Percentiles rank a stretch among this genome's conserved stretches.
phyloP scores from a whole-genome alignment of 2,113 vertebrate genomes.

The Podarcis raffonei region DNA sequence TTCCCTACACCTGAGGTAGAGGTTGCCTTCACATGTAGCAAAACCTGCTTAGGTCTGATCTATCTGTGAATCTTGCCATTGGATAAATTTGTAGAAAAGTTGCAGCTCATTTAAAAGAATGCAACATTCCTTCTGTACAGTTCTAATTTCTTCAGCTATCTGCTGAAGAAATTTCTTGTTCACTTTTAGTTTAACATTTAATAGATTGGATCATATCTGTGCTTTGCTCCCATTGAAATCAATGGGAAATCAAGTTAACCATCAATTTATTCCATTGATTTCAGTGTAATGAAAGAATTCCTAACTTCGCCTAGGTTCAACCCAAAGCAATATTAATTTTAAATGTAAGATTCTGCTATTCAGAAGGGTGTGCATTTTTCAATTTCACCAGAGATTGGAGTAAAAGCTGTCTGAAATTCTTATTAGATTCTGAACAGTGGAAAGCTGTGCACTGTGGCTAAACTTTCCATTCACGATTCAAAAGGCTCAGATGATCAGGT shows the following conservation, averaged over 20 bases:
- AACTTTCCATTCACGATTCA: background rate
- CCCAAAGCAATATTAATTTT: background rate
- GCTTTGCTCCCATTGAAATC: no score
- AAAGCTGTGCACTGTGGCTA: rapidly evolving
- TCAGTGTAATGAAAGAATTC: background rate
- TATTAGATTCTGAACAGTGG: rapidly evolving
- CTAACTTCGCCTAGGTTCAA: background rate
- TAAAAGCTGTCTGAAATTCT: background rate
- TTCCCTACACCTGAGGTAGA: no score
- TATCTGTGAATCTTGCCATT: no score
- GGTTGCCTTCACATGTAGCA: no score
- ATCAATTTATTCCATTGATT: no score
- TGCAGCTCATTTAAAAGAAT: no score
- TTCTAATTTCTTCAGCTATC: background rate
- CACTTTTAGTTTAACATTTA: no score
- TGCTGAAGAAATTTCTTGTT: no score
- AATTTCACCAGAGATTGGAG: background rate
- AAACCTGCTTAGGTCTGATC: background rate
- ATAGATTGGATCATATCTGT: no score
- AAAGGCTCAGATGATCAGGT: rapidly evolving
- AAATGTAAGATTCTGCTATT: background rate
- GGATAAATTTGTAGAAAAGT: no score
- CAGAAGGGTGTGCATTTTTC: no score
- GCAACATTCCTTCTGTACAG: background rate
- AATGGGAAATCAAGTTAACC: no score